phyloP scores from a whole-genome alignment of 2,113 vertebrate genomes.

The Myrmecobius fasciatus region DNA sequence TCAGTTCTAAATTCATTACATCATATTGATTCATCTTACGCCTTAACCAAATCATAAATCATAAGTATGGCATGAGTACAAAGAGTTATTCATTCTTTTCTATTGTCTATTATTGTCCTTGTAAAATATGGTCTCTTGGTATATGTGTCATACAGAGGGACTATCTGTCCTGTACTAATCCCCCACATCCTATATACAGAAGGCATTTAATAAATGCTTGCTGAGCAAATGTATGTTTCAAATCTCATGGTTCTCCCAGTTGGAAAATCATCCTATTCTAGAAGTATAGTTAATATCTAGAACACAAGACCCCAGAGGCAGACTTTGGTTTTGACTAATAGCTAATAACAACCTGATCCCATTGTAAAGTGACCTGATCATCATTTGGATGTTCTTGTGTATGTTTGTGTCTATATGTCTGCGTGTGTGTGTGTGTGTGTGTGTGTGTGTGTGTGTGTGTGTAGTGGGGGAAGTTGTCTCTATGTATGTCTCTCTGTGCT shows the following conservation, averaged over 20 bases:
- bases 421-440: no score
- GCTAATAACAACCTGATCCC: neutral
- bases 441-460: neutral
- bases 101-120: neutral
- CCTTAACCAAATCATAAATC: neutral
- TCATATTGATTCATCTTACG: no score
- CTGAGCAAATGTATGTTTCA: neutral
- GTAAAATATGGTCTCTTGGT: neutral
- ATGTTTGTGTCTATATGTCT: neutral
- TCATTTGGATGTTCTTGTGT: neutral
- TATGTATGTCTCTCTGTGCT: neutral
- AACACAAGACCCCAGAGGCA: neutral
- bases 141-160: neutral
- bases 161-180: neutral
- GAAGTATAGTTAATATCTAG: neutral
- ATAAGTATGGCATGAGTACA: neutral
- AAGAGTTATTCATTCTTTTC: neutral
- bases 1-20: neutral
- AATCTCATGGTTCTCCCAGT: neutral
- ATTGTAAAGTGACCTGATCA: neutral
- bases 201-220: neutral
- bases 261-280: neutral
- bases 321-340: neutral
- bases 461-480: neutral
- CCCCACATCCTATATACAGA: neutral